These are phyloP conservation scores for Mustela lutreola DNA, from an alignment of 2,113 vertebrate genomes.

Conservation along the genomic window DNA sequence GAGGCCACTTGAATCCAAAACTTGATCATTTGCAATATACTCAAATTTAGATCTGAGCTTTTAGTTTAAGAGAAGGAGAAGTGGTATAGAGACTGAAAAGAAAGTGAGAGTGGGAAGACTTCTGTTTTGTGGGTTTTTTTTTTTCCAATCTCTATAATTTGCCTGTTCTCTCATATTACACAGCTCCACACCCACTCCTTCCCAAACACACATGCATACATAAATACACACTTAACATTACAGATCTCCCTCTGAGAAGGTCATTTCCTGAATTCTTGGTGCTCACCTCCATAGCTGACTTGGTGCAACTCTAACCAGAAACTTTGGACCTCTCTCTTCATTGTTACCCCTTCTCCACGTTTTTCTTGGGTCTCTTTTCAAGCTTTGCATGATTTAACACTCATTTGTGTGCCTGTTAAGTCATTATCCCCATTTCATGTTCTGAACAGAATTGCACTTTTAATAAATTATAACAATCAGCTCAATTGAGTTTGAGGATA, in stretches of 20 bases:
- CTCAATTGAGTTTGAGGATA: constrained; percentile 24
- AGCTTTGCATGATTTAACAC: constrained; percentile 5
- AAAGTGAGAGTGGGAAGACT: background rate
- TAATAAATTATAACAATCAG: constrained; percentile 38
- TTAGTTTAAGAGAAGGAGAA: background rate
- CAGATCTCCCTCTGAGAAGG: background rate
- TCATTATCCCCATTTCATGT: constrained; percentile 61
- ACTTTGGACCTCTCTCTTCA: constrained; percentile 5
- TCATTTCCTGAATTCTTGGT: background rate
- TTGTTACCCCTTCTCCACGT: constrained; percentile 38
- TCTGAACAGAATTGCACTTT: constrained; percentile 56
- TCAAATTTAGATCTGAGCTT: background rate
- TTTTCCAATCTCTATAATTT: background rate
- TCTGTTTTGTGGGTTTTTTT: background rate
- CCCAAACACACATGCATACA: background rate
- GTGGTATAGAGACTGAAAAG: background rate
- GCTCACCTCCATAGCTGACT: constrained; percentile 3
- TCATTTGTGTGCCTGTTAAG: constrained; percentile 51
- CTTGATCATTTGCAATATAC: background rate
- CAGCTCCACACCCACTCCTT: background rate
- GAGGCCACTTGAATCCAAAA: background rate
- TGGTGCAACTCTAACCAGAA: constrained; percentile 22
- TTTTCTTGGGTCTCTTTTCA: constrained; percentile 33
- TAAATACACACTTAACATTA: background rate
- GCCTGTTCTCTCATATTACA: background rate